Evolutionary conservation across 2,888 invertebrate species (phyloP), one percentile per base, ranked within the genome.

Genomic region (Epirrhoe alternata): DNA sequence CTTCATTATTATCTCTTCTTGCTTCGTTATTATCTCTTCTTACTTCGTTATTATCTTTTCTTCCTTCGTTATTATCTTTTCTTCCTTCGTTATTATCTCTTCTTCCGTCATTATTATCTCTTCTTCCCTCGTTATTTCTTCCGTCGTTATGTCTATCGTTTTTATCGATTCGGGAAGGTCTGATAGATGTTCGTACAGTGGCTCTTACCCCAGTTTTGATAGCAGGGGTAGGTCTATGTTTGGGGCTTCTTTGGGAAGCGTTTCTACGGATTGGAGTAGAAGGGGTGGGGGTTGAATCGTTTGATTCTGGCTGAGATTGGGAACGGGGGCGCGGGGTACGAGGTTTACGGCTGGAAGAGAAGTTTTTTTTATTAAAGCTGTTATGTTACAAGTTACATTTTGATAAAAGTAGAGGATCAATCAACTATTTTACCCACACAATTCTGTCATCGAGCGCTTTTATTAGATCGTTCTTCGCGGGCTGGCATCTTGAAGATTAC

Each of bases 241-340:
- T 83, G 1, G 79, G 73, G 0, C 81, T 75, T 68, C 88, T 89
- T 31, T 85, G 85, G 0, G 90, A 89, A 0, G 88, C 89, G 69
- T 87, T 85, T 0, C 90, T 78, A 0, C 88, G 82, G 0, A 88
- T 68, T 0, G 83, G 74, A 6, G 49, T 61, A 33, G 86, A 7
- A 5, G 49, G 50, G 0, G 62, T 59, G 0, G 49, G 54, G 0
- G 62, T 59, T 0, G 60, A 87, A 5, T 90, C 90, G 74, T 83
- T 86, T 0, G 86, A 87, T 0, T 86, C 76, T 0, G 92, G 92
- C 71, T 92, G 92, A 0, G 92, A 93, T 17, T 88, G 87, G 4
- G 92, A 92, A 0, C 92, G 86, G 0, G 90, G 91, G 70, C 77
- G 47, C 84, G 82, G 2, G 0, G 67, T 67, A 3, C 73, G 64